Evolutionary conservation across 2,888 invertebrate genomes (phyloP).

Genomic region (Syrphus vitripennis): DNA sequence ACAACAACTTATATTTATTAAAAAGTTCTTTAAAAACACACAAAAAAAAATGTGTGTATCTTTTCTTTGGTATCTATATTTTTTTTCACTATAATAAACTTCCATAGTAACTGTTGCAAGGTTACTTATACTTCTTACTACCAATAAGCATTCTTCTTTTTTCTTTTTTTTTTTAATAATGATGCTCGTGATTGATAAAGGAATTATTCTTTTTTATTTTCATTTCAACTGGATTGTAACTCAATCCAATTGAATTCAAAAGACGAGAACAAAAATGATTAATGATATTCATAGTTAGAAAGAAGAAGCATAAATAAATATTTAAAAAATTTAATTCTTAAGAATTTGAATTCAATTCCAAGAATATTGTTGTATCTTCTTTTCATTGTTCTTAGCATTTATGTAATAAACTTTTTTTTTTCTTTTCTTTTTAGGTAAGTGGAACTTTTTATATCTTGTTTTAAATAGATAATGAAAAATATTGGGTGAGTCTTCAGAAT

Average conservation of each 20-base stretch:
- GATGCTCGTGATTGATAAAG: constrained; percentile 51
- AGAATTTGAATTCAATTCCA: constrained; percentile 22
- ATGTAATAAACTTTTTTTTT: neutral
- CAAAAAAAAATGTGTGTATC: constrained; percentile 10
- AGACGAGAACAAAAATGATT: constrained; percentile 48
- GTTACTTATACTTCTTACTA: neutral
- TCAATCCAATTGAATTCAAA: constrained; percentile 15
- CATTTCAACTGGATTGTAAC: constrained; percentile 46
- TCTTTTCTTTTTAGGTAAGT: constrained; percentile 62
- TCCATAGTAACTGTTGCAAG: constrained; percentile 7
- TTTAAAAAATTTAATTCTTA: constrained; percentile 26
- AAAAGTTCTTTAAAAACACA: constrained; percentile 19
- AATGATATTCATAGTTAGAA: constrained; percentile 19
- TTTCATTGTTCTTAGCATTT: neutral
- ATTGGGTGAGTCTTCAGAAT: constrained; percentile 55
- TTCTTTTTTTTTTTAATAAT: constrained; percentile 17
- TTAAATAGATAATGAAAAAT: neutral
- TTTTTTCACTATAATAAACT: constrained; percentile 12
- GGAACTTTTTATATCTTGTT: constrained; percentile 1
- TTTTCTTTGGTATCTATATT: constrained; percentile 22
- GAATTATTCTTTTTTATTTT: constrained; percentile 14
- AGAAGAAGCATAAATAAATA: neutral
- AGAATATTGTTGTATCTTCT: neutral
- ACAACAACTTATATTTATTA: too few species aligned
- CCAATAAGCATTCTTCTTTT: neutral